Base-by-base conservation (phyloP, 2,113 vertebrate species). In the Sakesphorus luctuosus region DNA sequence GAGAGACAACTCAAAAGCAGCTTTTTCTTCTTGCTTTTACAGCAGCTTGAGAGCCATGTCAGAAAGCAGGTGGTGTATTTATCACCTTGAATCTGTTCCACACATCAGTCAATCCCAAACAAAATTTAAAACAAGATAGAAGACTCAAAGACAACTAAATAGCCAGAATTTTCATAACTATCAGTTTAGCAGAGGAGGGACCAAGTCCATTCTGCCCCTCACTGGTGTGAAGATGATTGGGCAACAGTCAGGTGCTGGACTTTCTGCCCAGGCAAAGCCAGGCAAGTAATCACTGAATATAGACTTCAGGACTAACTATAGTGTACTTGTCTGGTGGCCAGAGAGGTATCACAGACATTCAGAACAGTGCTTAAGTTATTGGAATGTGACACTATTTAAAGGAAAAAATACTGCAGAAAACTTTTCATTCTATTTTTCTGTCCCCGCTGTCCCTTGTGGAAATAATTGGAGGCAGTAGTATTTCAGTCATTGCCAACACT, bases 11-110 rank as follows among this genome's bases (percentile, higher is more conserved):
- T 71, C 43, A 66, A 62, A 53, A 23, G 13, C 31, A 74, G 20
- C 13, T 69, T 88, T n/a, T 82, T 10, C 46, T 78, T 63, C 28
- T 47, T 56, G 17, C 16, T 73, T 72, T 55, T 33, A 47, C 2
- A 4, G 43, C 31, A 3, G 8, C 24, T 68, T 59, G 63, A 86
- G 55, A 46, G 0, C 0, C 24, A 8, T 7, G 4, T 40, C 7
- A 66, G 23, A 91, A 79, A 87, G 43, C 55, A 63, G 7, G 8
- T 43, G 7, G 11, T 46, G 12, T 25, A 38, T 78, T 75, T 67
- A 49, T n/a, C 38, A 7, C 6, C 72, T 79, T 47, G 66, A 68
- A 67, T 59, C 47, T 56, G 21, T 79, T 11, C 52, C 53, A 38
- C 7, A 33, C 4, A 65, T 6, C 13, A 52, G 56, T 16, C 9